Evolutionary conservation across 1,140 invertebrate species (phyloP).

Genomic region (Phenacoccus solenopsis): DNA sequence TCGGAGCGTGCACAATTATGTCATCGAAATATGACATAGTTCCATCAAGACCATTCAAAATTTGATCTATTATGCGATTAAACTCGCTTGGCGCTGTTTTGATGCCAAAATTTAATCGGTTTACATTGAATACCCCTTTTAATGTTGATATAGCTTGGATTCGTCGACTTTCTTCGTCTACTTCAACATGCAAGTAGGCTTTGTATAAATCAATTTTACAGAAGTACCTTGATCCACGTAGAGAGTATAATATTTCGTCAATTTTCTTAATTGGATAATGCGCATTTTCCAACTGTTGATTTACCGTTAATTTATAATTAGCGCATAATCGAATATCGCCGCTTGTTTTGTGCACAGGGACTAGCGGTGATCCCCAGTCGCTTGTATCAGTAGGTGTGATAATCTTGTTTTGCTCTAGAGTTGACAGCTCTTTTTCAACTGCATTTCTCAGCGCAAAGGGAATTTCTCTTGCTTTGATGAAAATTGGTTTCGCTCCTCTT

Average conservation of each 20-base stretch:
- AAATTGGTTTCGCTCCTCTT: background rate
- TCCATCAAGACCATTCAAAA: conserved; percentile 28
- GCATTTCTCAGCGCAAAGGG: too few species aligned
- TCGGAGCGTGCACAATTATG: conserved; percentile 26
- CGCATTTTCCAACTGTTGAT: conserved; percentile 2
- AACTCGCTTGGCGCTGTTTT: too few species aligned
- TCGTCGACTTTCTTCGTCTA: conserved; percentile 27
- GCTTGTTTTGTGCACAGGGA: conserved; percentile 33
- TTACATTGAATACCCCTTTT: conserved; percentile 32
- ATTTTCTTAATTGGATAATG: conserved; percentile 22
- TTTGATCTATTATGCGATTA: conserved; percentile 36
- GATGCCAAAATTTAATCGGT: conserved; percentile 35
- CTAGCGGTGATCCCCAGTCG: conserved; percentile 35
- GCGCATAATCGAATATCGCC: conserved; percentile 32
- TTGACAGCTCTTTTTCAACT: conserved; percentile 31
- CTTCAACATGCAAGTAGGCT: conserved; percentile 27
- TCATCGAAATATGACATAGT: conserved; percentile 28
- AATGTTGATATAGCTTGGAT: conserved; percentile 30
- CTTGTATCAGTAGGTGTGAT: conserved; percentile 26
- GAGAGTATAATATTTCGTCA: conserved; percentile 19
- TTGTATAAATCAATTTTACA: too few species aligned
- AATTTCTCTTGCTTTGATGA: too few species aligned
- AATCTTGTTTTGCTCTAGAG: conserved; percentile 24
- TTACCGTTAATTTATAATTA: conserved; percentile 32
- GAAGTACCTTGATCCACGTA: conserved; percentile 25